phyloP scores from a whole-genome alignment of 2,113 vertebrate species.

The Psammodynastes pulverulentus region DNA sequence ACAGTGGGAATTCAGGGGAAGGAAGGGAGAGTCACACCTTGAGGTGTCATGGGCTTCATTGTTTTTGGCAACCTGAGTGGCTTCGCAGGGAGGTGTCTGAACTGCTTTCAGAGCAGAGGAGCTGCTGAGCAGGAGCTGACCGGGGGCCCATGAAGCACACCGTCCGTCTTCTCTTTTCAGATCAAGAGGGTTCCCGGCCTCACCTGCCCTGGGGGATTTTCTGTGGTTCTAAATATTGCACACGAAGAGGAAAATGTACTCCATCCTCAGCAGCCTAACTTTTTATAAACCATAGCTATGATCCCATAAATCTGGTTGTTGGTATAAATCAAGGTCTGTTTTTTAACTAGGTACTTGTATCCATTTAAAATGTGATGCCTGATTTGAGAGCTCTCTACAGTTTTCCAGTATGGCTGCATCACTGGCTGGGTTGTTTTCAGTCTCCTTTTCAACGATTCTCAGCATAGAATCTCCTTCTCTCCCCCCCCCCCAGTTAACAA shows the following conservation, averaged over 20 bases:
- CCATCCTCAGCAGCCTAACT: neutral
- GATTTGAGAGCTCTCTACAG: neutral
- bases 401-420: neutral
- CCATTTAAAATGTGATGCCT: neutral
- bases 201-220: neutral
- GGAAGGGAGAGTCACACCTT: neutral
- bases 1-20: neutral
- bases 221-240: neutral
- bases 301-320: neutral
- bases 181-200: neutral
- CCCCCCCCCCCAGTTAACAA: neutral
- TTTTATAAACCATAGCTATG: neutral
- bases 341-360: neutral
- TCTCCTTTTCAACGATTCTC: neutral
- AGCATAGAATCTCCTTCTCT: neutral
- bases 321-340: neutral
- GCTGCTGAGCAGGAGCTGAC: neutral
- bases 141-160: neutral
- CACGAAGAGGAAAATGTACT: neutral
- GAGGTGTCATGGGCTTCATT: neutral
- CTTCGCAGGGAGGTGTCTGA: neutral
- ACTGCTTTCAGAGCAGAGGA: neutral
- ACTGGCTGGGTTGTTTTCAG: neutral
- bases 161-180: neutral
- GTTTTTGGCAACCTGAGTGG: neutral